Base-by-base conservation (phyloP, 2,113 vertebrate species). In the Elephas maximus region DNA sequence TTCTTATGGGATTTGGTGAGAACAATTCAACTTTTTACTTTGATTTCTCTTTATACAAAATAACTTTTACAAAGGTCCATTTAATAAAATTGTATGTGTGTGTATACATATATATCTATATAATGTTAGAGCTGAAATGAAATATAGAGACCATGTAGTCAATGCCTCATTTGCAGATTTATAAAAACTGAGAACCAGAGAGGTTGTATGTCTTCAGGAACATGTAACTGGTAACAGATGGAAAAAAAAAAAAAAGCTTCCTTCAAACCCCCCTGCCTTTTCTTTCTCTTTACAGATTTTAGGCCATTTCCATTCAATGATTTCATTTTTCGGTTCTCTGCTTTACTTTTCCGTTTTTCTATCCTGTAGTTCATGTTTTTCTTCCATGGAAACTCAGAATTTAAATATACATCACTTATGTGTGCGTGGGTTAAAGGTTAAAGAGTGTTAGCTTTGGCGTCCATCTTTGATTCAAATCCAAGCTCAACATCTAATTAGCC, bases 401-500 rank as follows among this genome's bases (percentile, higher is more conserved):
- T 96, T 96, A 83, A 82, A 53, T 74, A 81, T 41, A 20, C 30
- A 44, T 71, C 18, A 62, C 7, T 65, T 3, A 0, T 57, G 21
- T 79, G 33, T 69, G 60, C 76, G 41, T 53, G 20, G n/a, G 26
- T 92, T 44, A 44, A 79, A 91, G 80, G 37, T 79, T 85, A 65
- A 84, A 95, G 71, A 51, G 5, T 93, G 26, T 93, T 89, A 76
- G 33, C 88, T 89, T 96, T 94, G 44, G 65, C 86, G 84, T 95
- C 79, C 91, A 79, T 80, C 79, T 65, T 95, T 45, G n/a, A 65
- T 93, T 96, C 76, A 96, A 85, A 76, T 89, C 89, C 65, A 95
- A 91, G 67, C 53, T 73, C 86, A 91, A 44, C 53, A 79, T 94
- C 86, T 91, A 37, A 80, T 95, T 96, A 94, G 65, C 51, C 87